Evolutionary conservation across 2,113 vertebrate species (phyloP).

Genomic region (Indicator indicator): DNA sequence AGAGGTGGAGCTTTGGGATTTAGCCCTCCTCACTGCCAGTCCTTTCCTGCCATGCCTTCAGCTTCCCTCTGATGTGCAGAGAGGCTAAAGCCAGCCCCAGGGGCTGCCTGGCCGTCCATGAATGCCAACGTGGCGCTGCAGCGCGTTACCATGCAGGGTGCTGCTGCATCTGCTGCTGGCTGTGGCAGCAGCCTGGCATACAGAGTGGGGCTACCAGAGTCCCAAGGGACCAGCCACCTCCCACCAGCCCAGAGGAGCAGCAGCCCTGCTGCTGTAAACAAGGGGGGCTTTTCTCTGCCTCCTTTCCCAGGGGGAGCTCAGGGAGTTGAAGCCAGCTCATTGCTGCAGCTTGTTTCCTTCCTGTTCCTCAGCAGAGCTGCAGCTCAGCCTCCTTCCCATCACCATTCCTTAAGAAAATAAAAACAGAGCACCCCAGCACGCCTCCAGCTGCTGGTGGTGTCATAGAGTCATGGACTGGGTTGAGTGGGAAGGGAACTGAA

Average conservation of each 20-base stretch:
- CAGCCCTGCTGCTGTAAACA: slow-evolving; percentile 41
- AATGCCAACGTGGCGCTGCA: neutral
- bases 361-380: accelerated
- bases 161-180: slow-evolving; percentile 10
- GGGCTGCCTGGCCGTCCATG: neutral
- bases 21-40: neutral
- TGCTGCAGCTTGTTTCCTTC: neutral
- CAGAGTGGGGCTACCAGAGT: slow-evolving; percentile 19
- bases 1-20: slow-evolving; percentile 13
- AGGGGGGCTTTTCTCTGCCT: slow-evolving; percentile 25
- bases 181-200: slow-evolving; percentile 58
- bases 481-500: too few species aligned
- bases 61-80: slow-evolving; percentile 55
- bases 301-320: neutral
- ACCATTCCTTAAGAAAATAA: neutral
- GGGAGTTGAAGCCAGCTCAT: slow-evolving; percentile 25
- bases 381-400: neutral
- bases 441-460: neutral
- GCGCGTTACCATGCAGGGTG: neutral
- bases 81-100: slow-evolving; percentile 39
- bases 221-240: neutral
- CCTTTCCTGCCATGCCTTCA: slow-evolving; percentile 28
- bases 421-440: neutral
- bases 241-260: slow-evolving; percentile 39
- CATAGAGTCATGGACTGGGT: neutral